Conservation (phyloP, 2,888 invertebrate species). For the Mesorhabditis spiculigera region DNA sequence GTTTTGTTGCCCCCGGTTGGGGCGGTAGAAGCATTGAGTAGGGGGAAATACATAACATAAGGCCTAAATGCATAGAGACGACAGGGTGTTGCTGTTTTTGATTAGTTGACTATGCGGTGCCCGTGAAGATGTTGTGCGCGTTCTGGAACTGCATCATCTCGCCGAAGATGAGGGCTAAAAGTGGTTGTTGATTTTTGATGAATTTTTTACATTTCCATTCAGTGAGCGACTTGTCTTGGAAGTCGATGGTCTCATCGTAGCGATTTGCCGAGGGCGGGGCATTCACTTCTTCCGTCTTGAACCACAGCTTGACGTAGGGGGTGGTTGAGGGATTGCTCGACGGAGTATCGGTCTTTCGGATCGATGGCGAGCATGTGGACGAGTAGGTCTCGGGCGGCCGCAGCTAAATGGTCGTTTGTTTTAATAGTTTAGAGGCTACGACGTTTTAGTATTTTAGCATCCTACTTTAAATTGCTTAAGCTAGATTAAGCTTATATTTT, state of each 20-base stretch:
- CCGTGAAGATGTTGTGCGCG: constrained; percentile 63
- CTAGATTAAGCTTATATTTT: neutral
- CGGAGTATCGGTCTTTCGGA: constrained; percentile 15
- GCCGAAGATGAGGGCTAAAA: constrained; percentile 84
- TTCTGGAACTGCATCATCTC: constrained; percentile 93
- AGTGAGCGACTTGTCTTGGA: constrained; percentile 95
- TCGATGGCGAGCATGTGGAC: constrained; percentile 13
- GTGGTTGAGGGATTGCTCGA: constrained; percentile 12
- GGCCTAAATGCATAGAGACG: no score
- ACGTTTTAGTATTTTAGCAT: no score
- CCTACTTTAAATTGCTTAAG: no score
- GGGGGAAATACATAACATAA: no score
- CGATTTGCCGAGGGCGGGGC: constrained; percentile 87
- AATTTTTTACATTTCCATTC: constrained; percentile 83
- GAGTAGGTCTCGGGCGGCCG: constrained; percentile 10
- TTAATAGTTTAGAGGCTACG: neutral
- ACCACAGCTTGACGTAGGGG: constrained; percentile 16
- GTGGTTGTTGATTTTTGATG: neutral
- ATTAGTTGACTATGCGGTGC: neutral
- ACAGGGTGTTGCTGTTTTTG: no score
- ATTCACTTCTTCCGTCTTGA: constrained; percentile 76
- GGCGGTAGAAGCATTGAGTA: no score
- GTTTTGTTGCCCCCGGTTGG: no score
- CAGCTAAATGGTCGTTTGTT: constrained; percentile 7
- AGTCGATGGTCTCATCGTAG: constrained; percentile 97